Conservation (phyloP, 2,888 invertebrate species). For the Chironomus riparius region DNA sequence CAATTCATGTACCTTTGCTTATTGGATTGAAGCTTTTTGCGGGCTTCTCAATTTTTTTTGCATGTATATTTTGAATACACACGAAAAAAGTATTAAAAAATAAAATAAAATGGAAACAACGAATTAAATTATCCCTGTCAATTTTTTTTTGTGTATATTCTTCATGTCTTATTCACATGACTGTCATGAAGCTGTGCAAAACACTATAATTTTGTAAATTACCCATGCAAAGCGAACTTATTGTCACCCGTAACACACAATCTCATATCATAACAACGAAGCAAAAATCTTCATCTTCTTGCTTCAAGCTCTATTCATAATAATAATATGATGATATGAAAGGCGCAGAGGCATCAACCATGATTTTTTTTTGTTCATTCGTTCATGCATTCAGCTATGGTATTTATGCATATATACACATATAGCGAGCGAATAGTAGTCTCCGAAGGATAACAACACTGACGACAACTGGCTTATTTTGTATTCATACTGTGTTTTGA, state of each 20-base stretch:
- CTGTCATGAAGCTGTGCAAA: neutral
- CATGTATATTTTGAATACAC: neutral
- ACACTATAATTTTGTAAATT: conserved; percentile 10
- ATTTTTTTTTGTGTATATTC: neutral
- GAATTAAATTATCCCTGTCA: conserved; percentile 6
- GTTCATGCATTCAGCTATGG: neutral
- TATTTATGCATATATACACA: neutral
- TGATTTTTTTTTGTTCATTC: neutral
- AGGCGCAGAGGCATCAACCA: neutral
- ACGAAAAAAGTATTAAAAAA: too few species aligned
- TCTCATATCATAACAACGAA: neutral
- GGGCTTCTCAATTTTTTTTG: neutral
- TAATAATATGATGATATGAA: neutral
- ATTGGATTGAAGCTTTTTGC: neutral
- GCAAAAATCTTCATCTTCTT: conserved; percentile 4
- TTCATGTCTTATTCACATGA: conserved; percentile 7
- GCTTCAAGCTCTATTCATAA: conserved; percentile 6
- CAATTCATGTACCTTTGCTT: neutral
- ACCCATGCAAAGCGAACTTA: conserved; percentile 13
- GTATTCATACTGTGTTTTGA: conserved; percentile 23
- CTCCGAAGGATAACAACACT: conserved; percentile 21
- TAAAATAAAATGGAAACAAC: neutral
- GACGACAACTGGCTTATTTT: conserved; percentile 20
- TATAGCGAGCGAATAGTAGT: neutral
- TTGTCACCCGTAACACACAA: conserved; percentile 9